Conservation (phyloP, 2,797 vertebrate species). For the Tragopan temminckii region DNA sequence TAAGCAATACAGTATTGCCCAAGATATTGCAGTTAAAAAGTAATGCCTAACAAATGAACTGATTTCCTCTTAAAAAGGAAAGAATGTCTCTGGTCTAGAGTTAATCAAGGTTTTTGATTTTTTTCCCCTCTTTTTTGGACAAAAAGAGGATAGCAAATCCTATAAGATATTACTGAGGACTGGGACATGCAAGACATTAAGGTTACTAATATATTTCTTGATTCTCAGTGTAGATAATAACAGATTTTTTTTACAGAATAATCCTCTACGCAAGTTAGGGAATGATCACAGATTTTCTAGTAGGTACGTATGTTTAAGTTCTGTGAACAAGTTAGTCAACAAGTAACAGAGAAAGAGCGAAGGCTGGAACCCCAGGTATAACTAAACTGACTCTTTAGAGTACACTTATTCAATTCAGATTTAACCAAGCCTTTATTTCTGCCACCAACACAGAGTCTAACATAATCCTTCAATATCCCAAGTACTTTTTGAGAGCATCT, state of each 20-base stretch:
- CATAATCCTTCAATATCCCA: not conserved
- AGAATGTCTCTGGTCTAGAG: not conserved
- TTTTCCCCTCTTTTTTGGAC: not conserved
- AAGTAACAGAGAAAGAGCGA: not conserved
- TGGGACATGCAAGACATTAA: not conserved
- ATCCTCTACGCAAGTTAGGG: not conserved
- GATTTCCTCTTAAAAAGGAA: not conserved
- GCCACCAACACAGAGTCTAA: not conserved
- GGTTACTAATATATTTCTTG: not conserved
- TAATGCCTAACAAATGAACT: not conserved
- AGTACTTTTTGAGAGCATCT: not conserved
- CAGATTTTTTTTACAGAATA: not conserved
- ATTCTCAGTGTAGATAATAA: not conserved
- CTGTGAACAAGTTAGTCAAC: not conserved
- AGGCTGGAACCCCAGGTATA: not conserved
- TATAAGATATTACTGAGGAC: not conserved
- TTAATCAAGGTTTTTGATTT: not conserved
- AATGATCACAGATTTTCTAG: not conserved
- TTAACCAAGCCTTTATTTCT: not conserved
- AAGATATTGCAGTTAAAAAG: not conserved
- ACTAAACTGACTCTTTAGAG: not conserved
- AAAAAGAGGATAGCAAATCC: not conserved
- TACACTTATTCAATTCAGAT: not conserved
- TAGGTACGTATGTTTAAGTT: not conserved
- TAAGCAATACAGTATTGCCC: not conserved